Evolutionary conservation across 35 echinoderm and acorn worm species (phyloP).

Genomic region (Holothuria glaberrima): DNA sequence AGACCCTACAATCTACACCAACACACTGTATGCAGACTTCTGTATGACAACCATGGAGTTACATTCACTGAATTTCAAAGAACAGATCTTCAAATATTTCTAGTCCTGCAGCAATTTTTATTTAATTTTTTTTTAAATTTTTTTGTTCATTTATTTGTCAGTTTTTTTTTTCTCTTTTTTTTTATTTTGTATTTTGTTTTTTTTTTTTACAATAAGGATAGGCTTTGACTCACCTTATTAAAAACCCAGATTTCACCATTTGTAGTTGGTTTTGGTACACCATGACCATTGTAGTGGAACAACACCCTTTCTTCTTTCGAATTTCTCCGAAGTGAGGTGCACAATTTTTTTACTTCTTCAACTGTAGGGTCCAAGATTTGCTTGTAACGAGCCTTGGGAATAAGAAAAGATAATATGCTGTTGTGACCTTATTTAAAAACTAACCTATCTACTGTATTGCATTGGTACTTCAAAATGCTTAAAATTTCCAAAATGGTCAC

Average conservation of each 20-base stretch:
- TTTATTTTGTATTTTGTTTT: no score
- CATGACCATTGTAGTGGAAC: constrained; percentile 98
- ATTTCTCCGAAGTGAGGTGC: constrained; percentile 90
- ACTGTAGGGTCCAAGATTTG: constrained; percentile 94
- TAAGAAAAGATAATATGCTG: constrained; percentile 18
- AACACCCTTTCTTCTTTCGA: constrained; percentile 97
- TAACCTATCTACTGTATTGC: background rate
- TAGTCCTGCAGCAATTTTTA: no score
- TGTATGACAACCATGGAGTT: no score
- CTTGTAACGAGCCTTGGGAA: constrained; percentile 87
- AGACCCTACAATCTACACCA: no score
- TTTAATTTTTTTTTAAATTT: no score
- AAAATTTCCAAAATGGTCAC: background rate
- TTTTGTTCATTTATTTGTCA: no score
- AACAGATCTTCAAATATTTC: no score
- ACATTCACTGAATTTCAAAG: no score
- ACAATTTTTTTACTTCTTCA: constrained; percentile 97
- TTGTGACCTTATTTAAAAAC: background rate
- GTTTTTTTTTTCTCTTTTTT: no score
- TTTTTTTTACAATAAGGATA: no score
- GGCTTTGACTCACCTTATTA: constrained; percentile 73
- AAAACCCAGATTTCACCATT: constrained; percentile 99
- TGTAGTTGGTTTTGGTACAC: constrained; percentile 92
- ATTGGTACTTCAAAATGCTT: background rate
- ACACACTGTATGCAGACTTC: no score